Conservation (phyloP, 2,888 invertebrate species). For the Hirtodrosophila histrioides region DNA sequence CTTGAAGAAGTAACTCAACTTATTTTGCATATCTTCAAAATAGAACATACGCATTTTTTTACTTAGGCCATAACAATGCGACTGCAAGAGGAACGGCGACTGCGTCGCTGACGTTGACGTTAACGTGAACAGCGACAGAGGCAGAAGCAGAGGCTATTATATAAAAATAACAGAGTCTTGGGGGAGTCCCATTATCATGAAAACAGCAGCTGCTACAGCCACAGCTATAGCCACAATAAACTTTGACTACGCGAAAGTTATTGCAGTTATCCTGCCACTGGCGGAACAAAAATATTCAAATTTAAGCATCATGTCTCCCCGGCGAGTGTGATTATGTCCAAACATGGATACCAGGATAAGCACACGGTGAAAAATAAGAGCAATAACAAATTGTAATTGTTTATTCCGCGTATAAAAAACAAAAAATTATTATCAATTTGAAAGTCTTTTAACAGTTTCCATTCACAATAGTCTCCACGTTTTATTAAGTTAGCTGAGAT, state of each 20-base stretch:
- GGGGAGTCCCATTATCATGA: conserved; percentile 41
- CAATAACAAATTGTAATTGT: too few species aligned
- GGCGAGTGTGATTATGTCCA: conserved; percentile 30
- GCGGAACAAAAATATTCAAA: conserved; percentile 16
- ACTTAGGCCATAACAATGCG: conserved; percentile 46
- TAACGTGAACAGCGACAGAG: conserved; percentile 21
- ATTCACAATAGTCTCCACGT: too few species aligned
- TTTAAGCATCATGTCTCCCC: conserved; percentile 21
- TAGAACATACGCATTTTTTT: conserved; percentile 57
- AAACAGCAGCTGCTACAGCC: conserved; percentile 42
- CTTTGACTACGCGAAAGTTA: conserved; percentile 62
- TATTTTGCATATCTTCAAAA: conserved; percentile 69
- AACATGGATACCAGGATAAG: conserved; percentile 1
- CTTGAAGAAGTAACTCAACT: conserved; percentile 55
- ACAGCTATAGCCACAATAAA: conserved; percentile 48
- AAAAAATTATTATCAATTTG: too few species aligned
- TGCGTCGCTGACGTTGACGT: conserved; percentile 2
- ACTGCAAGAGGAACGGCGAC: conserved; percentile 4
- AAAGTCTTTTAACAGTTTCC: too few species aligned
- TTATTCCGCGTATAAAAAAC: too few species aligned
- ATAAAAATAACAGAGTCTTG: conserved; percentile 56
- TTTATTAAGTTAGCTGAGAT: too few species aligned
- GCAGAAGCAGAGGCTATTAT: conserved; percentile 58
- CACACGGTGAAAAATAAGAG: background rate
- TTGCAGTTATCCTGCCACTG: conserved; percentile 40